A percentile compares a stretch with the other conserved stretches of the same genome.
phyloP scores from a whole-genome alignment of 2,888 invertebrate species.

The Stomorhina lunata region DNA sequence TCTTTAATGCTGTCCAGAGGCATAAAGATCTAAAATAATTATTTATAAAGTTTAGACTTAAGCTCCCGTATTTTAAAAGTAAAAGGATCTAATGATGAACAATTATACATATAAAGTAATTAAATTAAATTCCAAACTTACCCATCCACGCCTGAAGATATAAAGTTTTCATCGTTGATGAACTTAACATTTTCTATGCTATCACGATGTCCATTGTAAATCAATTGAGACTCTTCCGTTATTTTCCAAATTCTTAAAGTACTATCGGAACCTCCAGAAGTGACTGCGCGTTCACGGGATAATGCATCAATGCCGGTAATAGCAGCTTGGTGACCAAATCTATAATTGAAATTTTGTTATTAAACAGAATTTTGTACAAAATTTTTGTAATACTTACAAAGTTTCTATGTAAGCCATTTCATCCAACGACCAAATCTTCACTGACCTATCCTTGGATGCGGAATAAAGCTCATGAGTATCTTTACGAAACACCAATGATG shows the following conservation, averaged over 20 bases:
- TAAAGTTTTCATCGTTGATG: conserved; percentile 95
- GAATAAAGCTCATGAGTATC: conserved; percentile 93
- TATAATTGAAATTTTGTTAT: conserved; percentile 57
- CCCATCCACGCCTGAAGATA: conserved; percentile 96
- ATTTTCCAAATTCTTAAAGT: conserved; percentile 97
- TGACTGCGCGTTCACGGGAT: conserved; percentile 90
- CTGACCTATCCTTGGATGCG: conserved; percentile 87
- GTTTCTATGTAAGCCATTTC: conserved; percentile 98
- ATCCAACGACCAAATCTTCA: conserved; percentile 97
- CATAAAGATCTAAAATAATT: conserved; percentile 82
- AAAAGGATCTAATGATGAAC: no score
- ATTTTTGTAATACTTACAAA: conserved; percentile 81
- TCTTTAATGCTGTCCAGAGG: conserved; percentile 91
- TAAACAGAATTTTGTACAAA: no score
- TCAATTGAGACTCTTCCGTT: conserved; percentile 96
- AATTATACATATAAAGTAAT: no score
- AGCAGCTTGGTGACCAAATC: conserved; percentile 92
- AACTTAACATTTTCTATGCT: conserved; percentile 94
- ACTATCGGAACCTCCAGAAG: conserved; percentile 93
- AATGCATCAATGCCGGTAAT: conserved; percentile 94
- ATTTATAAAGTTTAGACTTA: background rate
- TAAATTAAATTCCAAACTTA: conserved; percentile 73
- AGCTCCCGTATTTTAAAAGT: background rate
- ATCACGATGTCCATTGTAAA: conserved; percentile 91
- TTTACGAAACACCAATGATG: conserved; percentile 91